phyloP scores from a whole-genome alignment of 2,113 vertebrate species.

The Stercorarius parasiticus region DNA sequence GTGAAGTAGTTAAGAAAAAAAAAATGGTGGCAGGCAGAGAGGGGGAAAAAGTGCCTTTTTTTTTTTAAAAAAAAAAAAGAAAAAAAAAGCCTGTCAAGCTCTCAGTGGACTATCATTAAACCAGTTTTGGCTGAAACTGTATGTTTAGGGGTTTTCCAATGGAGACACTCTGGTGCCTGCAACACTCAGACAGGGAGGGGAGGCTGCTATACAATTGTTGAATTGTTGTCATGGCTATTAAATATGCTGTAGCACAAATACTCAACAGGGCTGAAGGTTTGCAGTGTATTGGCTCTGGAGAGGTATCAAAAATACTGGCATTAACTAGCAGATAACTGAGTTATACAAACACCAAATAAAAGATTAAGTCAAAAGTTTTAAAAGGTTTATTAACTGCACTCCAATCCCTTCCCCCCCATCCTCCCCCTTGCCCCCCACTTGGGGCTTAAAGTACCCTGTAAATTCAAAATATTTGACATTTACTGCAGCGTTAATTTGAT shows the following conservation, averaged over 20 bases:
- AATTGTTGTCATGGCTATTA: constrained; percentile 83
- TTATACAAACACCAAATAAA: constrained; percentile 50
- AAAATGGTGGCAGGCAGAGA: not conserved
- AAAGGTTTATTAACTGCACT: constrained; percentile 33
- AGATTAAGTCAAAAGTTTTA: constrained; percentile 38
- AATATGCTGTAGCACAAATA: constrained; percentile 71
- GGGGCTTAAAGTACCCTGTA: not conserved
- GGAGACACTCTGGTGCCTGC: constrained; percentile 76
- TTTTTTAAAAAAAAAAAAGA: not conserved
- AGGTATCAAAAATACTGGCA: constrained; percentile 53
- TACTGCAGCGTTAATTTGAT: not conserved
- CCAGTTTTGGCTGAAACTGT: constrained; percentile 72
- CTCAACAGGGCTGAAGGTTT: constrained; percentile 61
- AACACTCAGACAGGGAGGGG: constrained; percentile 71
- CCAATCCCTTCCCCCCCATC: not conserved
- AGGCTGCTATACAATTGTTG: constrained; percentile 78
- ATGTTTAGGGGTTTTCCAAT: constrained; percentile 71
- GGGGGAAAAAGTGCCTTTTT: not conserved
- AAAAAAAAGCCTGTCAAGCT: constrained; percentile 51
- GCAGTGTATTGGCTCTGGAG: constrained; percentile 53
- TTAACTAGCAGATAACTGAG: constrained; percentile 66
- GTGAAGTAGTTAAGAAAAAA: not conserved
- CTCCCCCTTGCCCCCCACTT: not conserved
- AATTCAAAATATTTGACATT: constrained; percentile 34
- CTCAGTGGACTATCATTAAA: constrained; percentile 66